phyloP scores from a whole-genome alignment of 1,140 invertebrate species.

The Alviniconcha marisindica region DNA sequence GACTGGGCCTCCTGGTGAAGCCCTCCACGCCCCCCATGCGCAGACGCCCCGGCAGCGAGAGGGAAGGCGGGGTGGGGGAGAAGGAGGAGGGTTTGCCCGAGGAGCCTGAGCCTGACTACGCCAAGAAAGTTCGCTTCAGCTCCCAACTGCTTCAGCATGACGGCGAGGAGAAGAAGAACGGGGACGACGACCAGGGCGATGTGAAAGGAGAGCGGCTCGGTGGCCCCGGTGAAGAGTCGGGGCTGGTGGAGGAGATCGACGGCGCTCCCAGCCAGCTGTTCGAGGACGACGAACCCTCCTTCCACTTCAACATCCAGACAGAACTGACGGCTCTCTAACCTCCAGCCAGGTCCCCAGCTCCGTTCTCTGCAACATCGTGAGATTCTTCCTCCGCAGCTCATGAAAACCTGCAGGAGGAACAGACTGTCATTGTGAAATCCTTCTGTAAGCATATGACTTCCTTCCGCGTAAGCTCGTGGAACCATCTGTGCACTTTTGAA shows the following conservation, averaged over 20 bases:
- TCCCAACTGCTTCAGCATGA: neutral
- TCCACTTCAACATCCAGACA: neutral
- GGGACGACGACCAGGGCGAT: too few relatives aligned
- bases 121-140: slow-evolving; percentile 42
- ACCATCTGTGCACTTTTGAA: too few relatives aligned
- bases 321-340: neutral
- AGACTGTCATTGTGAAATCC: too few relatives aligned
- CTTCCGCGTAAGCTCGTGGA: too few relatives aligned
- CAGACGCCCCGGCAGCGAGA: neutral
- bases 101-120: slow-evolving; percentile 41
- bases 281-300: neutral
- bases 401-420: too few relatives aligned
- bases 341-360: too few relatives aligned
- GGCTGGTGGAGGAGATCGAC: neutral
- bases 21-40: slow-evolving; percentile 33
- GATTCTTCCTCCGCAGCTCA: too few relatives aligned
- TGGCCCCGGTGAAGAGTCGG: too few relatives aligned
- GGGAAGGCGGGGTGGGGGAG: slow-evolving; percentile 20
- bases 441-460: too few relatives aligned
- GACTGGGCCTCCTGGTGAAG: neutral
- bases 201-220: too few relatives aligned
- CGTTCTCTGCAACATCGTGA: too few relatives aligned
- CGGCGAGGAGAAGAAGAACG: too few relatives aligned
- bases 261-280: neutral
- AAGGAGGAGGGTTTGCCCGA: slow-evolving; percentile 30